These are phyloP conservation scores for Ectropis crepuscularia DNA, from an alignment of 2,888 invertebrate species.

Conservation along the genomic window DNA sequence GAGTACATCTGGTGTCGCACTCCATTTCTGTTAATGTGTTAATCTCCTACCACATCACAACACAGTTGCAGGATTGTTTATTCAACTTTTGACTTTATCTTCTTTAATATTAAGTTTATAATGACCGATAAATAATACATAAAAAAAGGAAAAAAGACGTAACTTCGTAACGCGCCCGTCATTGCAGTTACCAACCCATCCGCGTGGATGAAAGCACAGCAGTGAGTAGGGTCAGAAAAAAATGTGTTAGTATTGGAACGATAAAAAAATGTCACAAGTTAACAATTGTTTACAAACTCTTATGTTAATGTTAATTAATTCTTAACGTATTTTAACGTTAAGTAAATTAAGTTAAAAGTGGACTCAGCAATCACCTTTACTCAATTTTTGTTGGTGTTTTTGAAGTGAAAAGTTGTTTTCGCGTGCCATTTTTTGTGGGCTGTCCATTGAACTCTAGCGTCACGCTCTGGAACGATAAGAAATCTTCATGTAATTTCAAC, in stretches of 20 bases:
- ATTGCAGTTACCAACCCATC: conserved; percentile 69
- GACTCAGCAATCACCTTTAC: conserved; percentile 1
- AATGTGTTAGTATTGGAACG: conserved; percentile 37
- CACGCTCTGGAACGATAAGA: too few relatives aligned
- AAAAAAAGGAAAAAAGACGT: conserved; percentile 44
- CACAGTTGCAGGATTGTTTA: conserved; percentile 42
- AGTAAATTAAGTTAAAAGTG: conserved; percentile 26
- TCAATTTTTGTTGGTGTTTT: too few relatives aligned
- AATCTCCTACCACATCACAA: conserved; percentile 6
- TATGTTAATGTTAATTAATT: conserved; percentile 7
- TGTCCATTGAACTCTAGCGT: too few relatives aligned
- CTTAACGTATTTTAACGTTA: conserved; percentile 1
- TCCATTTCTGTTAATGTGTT: neutral
- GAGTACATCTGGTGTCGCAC: conserved; percentile 43
- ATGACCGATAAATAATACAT: too few relatives aligned
- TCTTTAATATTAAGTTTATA: conserved; percentile 3
- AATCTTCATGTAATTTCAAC: too few relatives aligned
- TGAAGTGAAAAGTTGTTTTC: too few relatives aligned
- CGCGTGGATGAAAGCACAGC: conserved; percentile 65
- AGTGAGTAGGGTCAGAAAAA: conserved; percentile 56
- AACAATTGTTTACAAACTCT: conserved; percentile 53
- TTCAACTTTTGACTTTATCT: neutral
- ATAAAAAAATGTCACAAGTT: conserved; percentile 16
- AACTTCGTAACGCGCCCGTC: conserved; percentile 65
- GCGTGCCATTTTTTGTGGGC: too few relatives aligned